A percentile compares a stretch with the other conserved stretches of the same genome.
phyloP scores from a whole-genome alignment of 2,888 invertebrate species.

The Auanema sp. region DNA sequence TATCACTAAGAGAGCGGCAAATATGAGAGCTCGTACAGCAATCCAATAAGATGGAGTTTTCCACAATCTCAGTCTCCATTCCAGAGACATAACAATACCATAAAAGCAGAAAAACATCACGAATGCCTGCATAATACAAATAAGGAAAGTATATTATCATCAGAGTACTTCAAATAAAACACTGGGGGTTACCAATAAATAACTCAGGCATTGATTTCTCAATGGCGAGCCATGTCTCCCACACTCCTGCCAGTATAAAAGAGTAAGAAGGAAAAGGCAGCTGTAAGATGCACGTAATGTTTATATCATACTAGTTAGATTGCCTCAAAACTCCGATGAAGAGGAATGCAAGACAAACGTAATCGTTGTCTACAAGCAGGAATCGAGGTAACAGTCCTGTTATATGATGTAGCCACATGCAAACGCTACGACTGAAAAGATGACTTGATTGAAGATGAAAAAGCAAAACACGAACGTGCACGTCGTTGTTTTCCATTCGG shows the following conservation, averaged over 20 bases:
- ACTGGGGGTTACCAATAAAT: not conserved
- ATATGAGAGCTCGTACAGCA: not conserved
- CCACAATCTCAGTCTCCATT: not conserved
- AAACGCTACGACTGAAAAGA: not conserved
- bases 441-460: not conserved
- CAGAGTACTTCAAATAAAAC: not conserved
- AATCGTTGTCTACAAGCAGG: conserved; percentile 3
- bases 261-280: not conserved
- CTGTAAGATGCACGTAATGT: not conserved
- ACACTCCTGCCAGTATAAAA: not conserved
- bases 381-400: conserved; percentile 5
- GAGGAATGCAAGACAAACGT: conserved; percentile 2
- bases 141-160: not conserved
- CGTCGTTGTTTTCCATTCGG: no score
- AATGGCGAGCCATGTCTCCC: not conserved
- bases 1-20: not conserved
- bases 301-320: not conserved
- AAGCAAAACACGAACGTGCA: no score
- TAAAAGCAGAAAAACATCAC: conserved; percentile 9
- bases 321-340: conserved; percentile 1
- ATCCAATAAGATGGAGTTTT: not conserved
- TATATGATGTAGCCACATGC: conserved; percentile 7
- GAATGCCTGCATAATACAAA: conserved; percentile 1
- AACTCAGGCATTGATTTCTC: not conserved
- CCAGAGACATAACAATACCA: conserved; percentile 6